Conservation (phyloP, 2,888 invertebrate genomes). For the Agonopterix arenella region DNA sequence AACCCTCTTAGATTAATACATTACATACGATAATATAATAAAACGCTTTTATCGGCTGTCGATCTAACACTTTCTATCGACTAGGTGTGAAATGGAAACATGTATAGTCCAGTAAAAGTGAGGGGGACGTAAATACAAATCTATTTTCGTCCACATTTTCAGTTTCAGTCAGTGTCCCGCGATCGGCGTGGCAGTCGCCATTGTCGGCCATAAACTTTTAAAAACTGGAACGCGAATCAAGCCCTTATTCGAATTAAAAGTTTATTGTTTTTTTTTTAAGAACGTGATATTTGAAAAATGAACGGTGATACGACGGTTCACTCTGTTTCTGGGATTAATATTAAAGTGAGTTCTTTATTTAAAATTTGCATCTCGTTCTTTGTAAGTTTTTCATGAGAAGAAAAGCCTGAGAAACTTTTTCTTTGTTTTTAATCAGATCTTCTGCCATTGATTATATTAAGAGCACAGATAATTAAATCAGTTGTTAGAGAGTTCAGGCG, state of each 20-base stretch:
- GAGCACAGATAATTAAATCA: no score
- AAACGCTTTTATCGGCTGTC: slow-evolving; percentile 7
- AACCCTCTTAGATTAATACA: no score
- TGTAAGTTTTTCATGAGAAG: no score
- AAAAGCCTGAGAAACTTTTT: no score
- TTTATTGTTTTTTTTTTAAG: neutral
- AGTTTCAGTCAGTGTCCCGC: slow-evolving; percentile 57
- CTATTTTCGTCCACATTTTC: slow-evolving; percentile 71
- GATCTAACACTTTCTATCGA: slow-evolving; percentile 8
- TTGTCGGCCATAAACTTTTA: slow-evolving; percentile 20
- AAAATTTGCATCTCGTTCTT: no score
- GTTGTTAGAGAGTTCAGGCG: no score
- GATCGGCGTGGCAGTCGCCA: slow-evolving; percentile 54
- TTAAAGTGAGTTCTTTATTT: slow-evolving; percentile 52
- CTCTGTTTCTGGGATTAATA: slow-evolving; percentile 60
- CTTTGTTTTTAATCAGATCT: neutral
- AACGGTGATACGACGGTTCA: slow-evolving; percentile 42
- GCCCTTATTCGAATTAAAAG: neutral
- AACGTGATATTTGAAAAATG: slow-evolving; percentile 27
- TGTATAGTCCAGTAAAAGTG: slow-evolving; percentile 25
- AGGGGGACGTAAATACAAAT: slow-evolving; percentile 50
- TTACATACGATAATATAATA: neutral
- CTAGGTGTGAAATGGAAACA: slow-evolving; percentile 34
- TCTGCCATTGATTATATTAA: neutral
- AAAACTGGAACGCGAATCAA: slow-evolving; percentile 26